Evolutionary conservation across 2,888 invertebrate species (phyloP).

Genomic region (Thera britannica): DNA sequence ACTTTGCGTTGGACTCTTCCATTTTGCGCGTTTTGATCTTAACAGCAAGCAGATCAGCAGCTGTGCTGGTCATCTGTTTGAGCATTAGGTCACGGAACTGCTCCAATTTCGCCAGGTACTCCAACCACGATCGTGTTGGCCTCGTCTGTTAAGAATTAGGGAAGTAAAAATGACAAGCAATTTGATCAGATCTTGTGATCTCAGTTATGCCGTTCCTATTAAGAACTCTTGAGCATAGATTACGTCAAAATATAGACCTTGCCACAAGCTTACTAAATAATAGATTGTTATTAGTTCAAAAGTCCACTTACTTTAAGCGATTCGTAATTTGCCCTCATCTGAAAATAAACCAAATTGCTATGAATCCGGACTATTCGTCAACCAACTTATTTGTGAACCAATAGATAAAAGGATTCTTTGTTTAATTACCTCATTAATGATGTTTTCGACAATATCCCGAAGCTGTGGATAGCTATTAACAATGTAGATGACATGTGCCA

Average conservation of each 20-base stretch:
- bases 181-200: too few species aligned
- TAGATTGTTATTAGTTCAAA: not conserved
- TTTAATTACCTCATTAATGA: conserved; percentile 58
- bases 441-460: conserved; percentile 59
- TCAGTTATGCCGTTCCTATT: not conserved
- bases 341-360: conserved; percentile 24
- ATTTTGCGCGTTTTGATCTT: conserved; percentile 20
- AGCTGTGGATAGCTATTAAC: conserved; percentile 69
- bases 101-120: conserved; percentile 17
- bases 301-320: conserved; percentile 14
- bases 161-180: too few species aligned
- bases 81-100: conserved; percentile 26
- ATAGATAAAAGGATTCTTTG: not conserved
- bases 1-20: conserved; percentile 20
- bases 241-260: too few species aligned
- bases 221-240: not conserved
- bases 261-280: not conserved
- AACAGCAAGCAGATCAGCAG: conserved; percentile 22
- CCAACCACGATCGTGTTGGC: conserved; percentile 13
- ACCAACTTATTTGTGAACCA: too few species aligned
- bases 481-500: conserved; percentile 72
- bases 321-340: conserved; percentile 55
- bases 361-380: not conserved
- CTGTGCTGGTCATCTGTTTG: conserved; percentile 22
- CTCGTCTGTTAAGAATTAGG: conserved; percentile 9